Conservation (phyloP, 2,888 invertebrate species). For the Netelia inedita region DNA sequence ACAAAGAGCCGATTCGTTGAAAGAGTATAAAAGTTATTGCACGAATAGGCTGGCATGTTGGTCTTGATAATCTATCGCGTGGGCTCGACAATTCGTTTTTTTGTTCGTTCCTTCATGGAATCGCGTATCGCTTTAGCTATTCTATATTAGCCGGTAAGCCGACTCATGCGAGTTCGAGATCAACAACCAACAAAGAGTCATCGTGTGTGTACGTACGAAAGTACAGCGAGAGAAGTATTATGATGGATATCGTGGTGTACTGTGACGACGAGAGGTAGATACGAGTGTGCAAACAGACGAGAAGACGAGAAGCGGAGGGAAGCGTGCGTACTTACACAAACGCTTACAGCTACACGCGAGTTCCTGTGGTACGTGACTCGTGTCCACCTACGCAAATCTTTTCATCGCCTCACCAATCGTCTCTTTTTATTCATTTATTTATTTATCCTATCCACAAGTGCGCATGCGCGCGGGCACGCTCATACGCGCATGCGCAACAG, state of each 20-base stretch:
- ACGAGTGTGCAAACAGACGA: conserved; percentile 62
- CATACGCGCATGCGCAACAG: too few species aligned
- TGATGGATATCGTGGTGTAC: conserved; percentile 37
- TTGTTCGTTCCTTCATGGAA: conserved; percentile 29
- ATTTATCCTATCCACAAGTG: conserved; percentile 52
- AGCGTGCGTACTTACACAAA: conserved; percentile 1
- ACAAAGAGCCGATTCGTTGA: background rate
- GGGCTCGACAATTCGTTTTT: conserved; percentile 1
- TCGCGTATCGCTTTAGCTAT: conserved; percentile 48
- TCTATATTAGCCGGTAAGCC: conserved; percentile 31
- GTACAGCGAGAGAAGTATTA: conserved; percentile 40
- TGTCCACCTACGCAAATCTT: conserved; percentile 26
- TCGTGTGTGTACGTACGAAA: conserved; percentile 8
- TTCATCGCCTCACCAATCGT: conserved; percentile 51
- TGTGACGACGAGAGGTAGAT: conserved; percentile 53
- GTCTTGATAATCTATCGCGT: conserved; percentile 22
- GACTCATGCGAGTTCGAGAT: conserved; percentile 48
- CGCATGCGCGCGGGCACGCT: background rate
- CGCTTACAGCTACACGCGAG: conserved; percentile 10
- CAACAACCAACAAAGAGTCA: conserved; percentile 58
- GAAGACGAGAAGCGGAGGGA: conserved; percentile 25
- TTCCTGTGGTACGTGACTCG: conserved; percentile 1
- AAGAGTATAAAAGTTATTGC: background rate
- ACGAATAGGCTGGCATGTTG: background rate
- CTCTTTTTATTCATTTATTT: conserved; percentile 56